Evolutionary conservation across 2,113 vertebrate genomes (phyloP), one percentile per base, ranked within the genome.

Genomic region (Hyaena hyaena): DNA sequence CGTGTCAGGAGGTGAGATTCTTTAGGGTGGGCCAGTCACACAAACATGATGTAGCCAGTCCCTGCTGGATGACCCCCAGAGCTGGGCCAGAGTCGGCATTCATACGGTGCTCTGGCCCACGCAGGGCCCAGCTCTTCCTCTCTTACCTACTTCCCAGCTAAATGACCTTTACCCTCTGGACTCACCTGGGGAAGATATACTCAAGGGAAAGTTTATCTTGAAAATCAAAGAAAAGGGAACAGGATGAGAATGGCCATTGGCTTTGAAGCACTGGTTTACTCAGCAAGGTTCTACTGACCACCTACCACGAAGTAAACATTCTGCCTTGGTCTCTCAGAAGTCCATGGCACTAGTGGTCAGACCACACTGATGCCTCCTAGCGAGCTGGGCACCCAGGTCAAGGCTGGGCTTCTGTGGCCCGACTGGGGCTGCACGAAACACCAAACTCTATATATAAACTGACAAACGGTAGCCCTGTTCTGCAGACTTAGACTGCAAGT

Each of bases 261-360:
- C 55, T 88, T 4, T 26, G 82, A 71, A 65, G 84, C 35, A 17
- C 7, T 8, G 19, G 17, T 6, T 21, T 53, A 16, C 7, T 61
- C 10, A 15, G 55, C 48, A 23, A 76, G 83, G 26, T 5, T 26
- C 50, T 53, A 58, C 0, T 21, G 28, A 3, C 21, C 19, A 19
- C 14, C 61, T 10, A 9, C 7, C 28, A 7, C 0, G 15, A 43
- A 48, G 12, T 7, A 10, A 31, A n/a, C 21, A 4, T 28, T 48
- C 19, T 31, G 73, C 26, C 58, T 7, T 11, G 7, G 9, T 28
- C 43, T 53, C 90, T 86, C 68, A 33, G 43, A 10, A 33, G 80
- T 5, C 53, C 76, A 7, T 0, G 14, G 28, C 28, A 33, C 23
- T 23, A 0, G 17, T 4, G 1, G 35, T 45, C 45, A 50, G 43